Evolutionary conservation across 30 jellyfish, hydroid and myxozoan species (phyloP).

Genomic region (Turritopsis dohrnii): DNA sequence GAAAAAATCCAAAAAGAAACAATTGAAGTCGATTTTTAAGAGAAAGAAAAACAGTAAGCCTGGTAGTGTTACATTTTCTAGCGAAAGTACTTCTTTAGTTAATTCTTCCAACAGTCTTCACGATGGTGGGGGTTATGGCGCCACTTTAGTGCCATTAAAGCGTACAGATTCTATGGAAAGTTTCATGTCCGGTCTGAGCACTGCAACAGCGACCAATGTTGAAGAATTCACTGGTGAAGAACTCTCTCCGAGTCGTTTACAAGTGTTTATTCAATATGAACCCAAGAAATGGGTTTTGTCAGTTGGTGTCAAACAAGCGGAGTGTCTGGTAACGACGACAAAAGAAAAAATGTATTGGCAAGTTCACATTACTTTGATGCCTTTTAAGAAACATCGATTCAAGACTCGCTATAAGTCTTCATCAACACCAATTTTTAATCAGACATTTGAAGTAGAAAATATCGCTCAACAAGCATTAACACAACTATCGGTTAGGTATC

Average conservation of each 20-base stretch:
- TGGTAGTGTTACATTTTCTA: constrained; percentile 67
- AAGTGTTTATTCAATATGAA: constrained; percentile 62
- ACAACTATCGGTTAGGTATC: constrained; percentile 73
- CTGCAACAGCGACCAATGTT: constrained; percentile 59
- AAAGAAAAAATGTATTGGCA: constrained; percentile 89
- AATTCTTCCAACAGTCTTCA: constrained; percentile 39
- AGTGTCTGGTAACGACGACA: constrained; percentile 68
- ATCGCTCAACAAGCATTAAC: constrained; percentile 81
- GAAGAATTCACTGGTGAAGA: constrained; percentile 89
- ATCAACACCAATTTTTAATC: constrained; percentile 92
- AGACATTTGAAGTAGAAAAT: constrained; percentile 72
- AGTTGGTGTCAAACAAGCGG: constrained; percentile 94
- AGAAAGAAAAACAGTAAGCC: constrained; percentile 49
- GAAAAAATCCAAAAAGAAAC: constrained; percentile 42
- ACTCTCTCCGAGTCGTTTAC: constrained; percentile 91
- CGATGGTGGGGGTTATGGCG: constrained; percentile 30
- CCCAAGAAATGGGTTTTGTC: constrained; percentile 64
- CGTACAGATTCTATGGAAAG: constrained; percentile 93
- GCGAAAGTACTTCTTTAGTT: constrained; percentile 43
- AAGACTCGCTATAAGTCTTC: constrained; percentile 86
- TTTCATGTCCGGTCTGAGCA: constrained; percentile 74
- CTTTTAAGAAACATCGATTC: constrained; percentile 85
- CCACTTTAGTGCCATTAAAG: constrained; percentile 31
- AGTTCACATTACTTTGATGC: constrained; percentile 81
- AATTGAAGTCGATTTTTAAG: constrained; percentile 67